Base-by-base conservation (phyloP, 2,888 invertebrate species). In the Holacanthella duospinosa region DNA sequence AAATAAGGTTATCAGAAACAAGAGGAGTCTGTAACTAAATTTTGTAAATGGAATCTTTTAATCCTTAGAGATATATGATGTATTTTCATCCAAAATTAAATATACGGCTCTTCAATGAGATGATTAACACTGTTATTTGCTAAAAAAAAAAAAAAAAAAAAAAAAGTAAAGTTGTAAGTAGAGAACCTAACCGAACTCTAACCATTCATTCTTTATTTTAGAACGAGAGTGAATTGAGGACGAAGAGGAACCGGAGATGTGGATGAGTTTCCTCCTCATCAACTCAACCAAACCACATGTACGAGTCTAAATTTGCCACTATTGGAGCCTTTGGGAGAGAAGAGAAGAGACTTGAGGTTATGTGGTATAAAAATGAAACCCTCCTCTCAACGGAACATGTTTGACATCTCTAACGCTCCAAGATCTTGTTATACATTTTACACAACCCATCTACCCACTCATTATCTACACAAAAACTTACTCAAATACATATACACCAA, bases 231-330 rank as follows among this genome's bases (percentile, higher is more conserved):
- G n/a, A 48, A 48, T 48, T 48, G 48, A 48, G 21, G 48, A 36
- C 36, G 36, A 36, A 16, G 56, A 55, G 56, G 56, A 55, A 55
- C 19, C 28, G 58, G 58, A 58, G 58, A 58, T 58, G 58, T 58
- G 58, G 29, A 29, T 43, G 19, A 43, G 36, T 58, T 43, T 43
- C 58, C 48, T 48, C 48, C 48, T 48, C 48, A 48, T 48, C 48
- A 48, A 48, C 48, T 21, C 21, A 9, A 48, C 48, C 21, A 48
- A 48, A 48, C 48, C 48, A 21, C 48, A 48, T 48, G n/a, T 48
- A 48, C 48, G 16, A 48, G 6, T 48, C 48, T 21, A 48, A 48
- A 48, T 48, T 9, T 21, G 19, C 19, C 48, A n/a, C 36, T 36
- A 36, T 16, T 21, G 12, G n/a, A 9, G 21, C 48, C n/a, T 48